Percentiles rank a stretch among this genome's conserved stretches.
These are phyloP conservation scores for Adelognathus sp. DNA, from an alignment of 2,888 invertebrate genomes.

Conservation along the genomic window DNA sequence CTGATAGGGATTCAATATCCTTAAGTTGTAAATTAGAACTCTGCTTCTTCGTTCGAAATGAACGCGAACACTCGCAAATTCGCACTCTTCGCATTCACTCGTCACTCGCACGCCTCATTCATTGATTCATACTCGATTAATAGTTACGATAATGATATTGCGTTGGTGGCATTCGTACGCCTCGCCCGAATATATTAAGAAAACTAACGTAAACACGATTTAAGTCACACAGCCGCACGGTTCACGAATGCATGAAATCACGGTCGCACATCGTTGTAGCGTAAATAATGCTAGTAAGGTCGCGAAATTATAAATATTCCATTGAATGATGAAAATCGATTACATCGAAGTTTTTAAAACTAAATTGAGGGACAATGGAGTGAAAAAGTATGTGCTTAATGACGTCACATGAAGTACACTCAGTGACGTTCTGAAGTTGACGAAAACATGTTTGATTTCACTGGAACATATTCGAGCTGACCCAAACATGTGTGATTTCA, in stretches of 20 bases:
- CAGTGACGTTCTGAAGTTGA: no score
- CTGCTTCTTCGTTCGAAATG: background rate
- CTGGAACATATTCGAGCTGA: no score
- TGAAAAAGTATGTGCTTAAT: background rate
- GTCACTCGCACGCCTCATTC: background rate
- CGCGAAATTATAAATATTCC: constrained; percentile 18
- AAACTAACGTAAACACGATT: constrained; percentile 53
- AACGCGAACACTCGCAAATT: constrained; percentile 4
- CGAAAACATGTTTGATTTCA: no score
- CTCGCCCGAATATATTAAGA: background rate
- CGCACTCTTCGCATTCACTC: constrained; percentile 17
- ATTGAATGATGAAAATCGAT: constrained; percentile 12
- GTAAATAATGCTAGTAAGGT: constrained; percentile 23
- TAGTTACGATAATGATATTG: constrained; percentile 36
- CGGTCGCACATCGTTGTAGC: constrained; percentile 26
- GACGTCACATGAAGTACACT: no score
- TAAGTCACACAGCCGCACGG: constrained; percentile 76
- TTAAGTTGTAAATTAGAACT: constrained; percentile 45
- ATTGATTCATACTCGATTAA: background rate
- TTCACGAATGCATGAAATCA: constrained; percentile 61
- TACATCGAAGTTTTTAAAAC: background rate
- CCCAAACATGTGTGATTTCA: no score
- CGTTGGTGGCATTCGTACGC: background rate
- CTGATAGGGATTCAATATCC: constrained; percentile 72
- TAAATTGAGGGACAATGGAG: background rate